Base-by-base conservation (phyloP, 2,888 invertebrate genomes). In the Melinaea marsaeus region DNA sequence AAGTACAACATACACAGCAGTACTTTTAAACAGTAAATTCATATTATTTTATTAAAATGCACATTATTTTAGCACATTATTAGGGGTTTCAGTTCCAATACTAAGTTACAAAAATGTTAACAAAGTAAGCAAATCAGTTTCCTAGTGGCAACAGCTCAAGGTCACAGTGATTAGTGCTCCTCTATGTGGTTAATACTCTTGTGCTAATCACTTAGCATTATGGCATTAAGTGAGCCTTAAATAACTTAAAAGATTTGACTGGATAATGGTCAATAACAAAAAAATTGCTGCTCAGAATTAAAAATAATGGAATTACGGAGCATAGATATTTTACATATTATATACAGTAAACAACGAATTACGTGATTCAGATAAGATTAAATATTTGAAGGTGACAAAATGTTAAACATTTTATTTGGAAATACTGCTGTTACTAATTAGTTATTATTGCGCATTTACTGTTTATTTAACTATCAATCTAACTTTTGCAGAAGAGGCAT, bases 101-200 rank as follows among this genome's bases (percentile, higher is more conserved):
- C 9, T 42, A 37, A 42, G 42, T 42, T 42, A 42, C 42, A 42
- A 11, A 42, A 42, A 42, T 9, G 42, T 37, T 13, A 61, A 45
- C 55, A 60, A 60, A 54, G 13, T 54, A 63, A 62, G 57, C 45
- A 55, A 68, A 70, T 63, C 69, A 65, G 58, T 65, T 67, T 65
- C 69, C 65, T 57, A 55, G 64, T 67, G 65, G 59, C 68, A 64
- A 66, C 59, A 46, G 55, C 60, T 64, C 81, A 81, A 83, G 83
- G 84, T 70, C 77, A 68, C 60, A 55, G 58, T 70, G 71, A 75
- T 83, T 81, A 81, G 77, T 74, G 67, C 67, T 60, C 34, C 55
- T 58, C 46, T 56, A 59, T 62, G 62, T 64, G 68, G 62, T 71
- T 71, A 71, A 74, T 74, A 70, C 69, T 65, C 70, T 68, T 47